Evolutionary conservation across 2,888 invertebrate genomes (phyloP).

Genomic region (Lasioglossum vierecki): DNA sequence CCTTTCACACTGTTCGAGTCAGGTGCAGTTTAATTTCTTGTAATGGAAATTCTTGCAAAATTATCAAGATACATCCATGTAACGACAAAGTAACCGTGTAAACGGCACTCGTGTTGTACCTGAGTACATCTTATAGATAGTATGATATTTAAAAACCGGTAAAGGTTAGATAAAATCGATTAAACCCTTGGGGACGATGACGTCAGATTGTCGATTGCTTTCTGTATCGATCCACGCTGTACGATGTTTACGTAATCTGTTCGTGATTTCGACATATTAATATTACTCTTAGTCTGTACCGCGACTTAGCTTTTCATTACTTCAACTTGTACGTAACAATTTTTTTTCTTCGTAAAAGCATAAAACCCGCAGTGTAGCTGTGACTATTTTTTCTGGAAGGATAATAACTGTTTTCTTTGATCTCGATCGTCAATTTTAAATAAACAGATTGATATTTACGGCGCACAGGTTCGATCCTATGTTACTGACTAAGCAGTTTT

Average conservation of each 20-base stretch:
- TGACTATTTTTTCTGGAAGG: not conserved
- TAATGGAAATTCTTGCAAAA: not conserved
- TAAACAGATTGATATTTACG: too few species aligned
- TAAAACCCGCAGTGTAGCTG: not conserved
- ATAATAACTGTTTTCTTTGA: not conserved
- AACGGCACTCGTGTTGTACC: not conserved
- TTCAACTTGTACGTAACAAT: not conserved
- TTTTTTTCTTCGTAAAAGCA: not conserved
- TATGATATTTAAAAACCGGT: not conserved
- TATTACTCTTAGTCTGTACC: not conserved
- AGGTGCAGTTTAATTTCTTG: not conserved
- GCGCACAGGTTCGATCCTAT: too few species aligned
- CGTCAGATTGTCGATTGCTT: not conserved
- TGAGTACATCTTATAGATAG: not conserved
- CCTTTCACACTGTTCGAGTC: not conserved
- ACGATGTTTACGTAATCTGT: not conserved
- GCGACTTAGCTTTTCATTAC: not conserved
- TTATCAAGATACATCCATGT: not conserved
- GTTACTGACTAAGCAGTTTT: too few species aligned
- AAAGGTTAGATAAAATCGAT: not conserved
- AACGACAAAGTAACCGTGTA: not conserved
- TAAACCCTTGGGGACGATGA: not conserved
- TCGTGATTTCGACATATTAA: too few species aligned
- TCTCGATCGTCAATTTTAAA: too few species aligned
- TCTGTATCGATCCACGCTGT: not conserved